Percentiles rank a stretch among this genome's conserved stretches.
Evolutionary conservation across 2,113 vertebrate species (phyloP).

Genomic region (Pandion haliaetus): DNA sequence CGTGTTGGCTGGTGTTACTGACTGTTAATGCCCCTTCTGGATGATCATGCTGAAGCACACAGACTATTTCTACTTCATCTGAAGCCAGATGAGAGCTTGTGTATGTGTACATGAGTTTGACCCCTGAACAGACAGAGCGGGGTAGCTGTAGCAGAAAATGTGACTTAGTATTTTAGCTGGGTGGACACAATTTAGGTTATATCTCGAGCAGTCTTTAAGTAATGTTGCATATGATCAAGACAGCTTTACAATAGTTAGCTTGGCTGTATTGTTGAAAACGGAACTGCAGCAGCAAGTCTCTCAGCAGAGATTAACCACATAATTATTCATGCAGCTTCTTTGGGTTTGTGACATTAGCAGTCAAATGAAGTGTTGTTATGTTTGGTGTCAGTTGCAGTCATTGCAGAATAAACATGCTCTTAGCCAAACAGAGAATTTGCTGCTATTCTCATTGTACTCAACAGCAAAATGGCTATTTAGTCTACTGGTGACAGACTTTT

Average conservation of each 20-base stretch:
- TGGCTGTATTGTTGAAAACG: neutral
- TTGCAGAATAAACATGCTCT: neutral
- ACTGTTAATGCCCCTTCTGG: neutral
- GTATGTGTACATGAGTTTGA: rapidly evolving
- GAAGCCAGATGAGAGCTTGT: neutral
- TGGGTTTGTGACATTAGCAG: neutral
- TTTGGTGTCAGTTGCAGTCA: neutral
- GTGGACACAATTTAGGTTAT: neutral
- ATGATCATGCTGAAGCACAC: neutral
- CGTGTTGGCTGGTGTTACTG: neutral
- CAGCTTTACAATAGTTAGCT: neutral
- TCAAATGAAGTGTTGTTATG: neutral
- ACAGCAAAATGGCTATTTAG: neutral
- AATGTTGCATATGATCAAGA: neutral
- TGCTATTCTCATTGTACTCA: neutral
- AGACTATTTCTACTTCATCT: neutral
- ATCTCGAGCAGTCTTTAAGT: neutral
- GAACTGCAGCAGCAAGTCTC: neutral
- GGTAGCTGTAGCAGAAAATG: neutral
- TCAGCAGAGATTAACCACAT: neutral
- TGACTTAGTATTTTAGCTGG: neutral
- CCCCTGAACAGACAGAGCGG: neutral
- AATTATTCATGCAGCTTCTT: neutral
- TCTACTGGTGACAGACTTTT: neutral
- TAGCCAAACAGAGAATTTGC: neutral